These are phyloP conservation scores for Nematostella vectensis DNA, from an alignment of 92 coral and sea anemone genomes.

Conservation along the genomic window DNA sequence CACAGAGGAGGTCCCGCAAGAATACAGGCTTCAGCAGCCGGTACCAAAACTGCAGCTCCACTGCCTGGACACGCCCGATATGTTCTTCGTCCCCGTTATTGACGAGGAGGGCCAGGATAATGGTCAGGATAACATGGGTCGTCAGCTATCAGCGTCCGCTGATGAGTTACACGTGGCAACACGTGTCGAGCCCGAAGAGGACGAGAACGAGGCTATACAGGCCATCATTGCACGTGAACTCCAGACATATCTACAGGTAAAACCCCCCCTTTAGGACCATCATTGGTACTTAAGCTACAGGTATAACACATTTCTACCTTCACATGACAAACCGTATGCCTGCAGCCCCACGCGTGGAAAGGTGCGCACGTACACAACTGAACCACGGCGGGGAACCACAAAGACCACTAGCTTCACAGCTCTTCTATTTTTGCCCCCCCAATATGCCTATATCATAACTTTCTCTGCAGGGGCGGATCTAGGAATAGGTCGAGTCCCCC, in stretches of 20 bases:
- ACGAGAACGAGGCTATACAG: constrained; percentile 36
- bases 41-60: constrained; percentile 26
- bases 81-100: constrained; percentile 54
- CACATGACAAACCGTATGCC: too few relatives aligned
- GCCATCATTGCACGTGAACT: constrained; percentile 43
- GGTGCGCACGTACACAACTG: too few relatives aligned
- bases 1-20: background rate
- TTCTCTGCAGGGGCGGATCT: too few relatives aligned
- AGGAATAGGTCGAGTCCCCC: too few relatives aligned
- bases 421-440: too few relatives aligned
- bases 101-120: constrained; percentile 29
- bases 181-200: constrained; percentile 32
- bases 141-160: constrained; percentile 28
- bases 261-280: too few relatives aligned
- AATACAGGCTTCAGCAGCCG: background rate
- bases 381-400: too few relatives aligned
- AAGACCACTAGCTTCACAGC: too few relatives aligned
- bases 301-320: too few relatives aligned
- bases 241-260: constrained; percentile 30
- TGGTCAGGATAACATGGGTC: constrained; percentile 12
- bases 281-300: too few relatives aligned
- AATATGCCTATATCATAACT: too few relatives aligned
- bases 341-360: too few relatives aligned
- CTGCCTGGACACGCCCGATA: constrained; percentile 50
- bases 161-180: constrained; percentile 39